Evolutionary conservation across 2,888 invertebrate genomes (phyloP).

Genomic region (Coelogynopora nodosa): DNA sequence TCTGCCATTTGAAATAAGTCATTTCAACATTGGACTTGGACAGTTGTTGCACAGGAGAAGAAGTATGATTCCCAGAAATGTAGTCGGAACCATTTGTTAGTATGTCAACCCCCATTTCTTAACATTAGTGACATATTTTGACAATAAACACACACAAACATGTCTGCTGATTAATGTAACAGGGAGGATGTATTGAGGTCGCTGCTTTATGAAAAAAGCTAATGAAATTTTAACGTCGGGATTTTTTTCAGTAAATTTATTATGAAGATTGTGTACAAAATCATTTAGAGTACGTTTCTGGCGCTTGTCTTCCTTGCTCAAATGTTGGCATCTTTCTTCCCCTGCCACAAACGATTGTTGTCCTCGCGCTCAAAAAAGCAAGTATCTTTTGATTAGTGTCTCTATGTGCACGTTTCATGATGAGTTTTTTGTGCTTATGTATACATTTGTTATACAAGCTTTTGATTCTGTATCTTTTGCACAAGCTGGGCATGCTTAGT

Average conservation of each 20-base stretch:
- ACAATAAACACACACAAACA: not conserved
- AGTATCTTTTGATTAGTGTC: not conserved
- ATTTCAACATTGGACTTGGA: too few species aligned
- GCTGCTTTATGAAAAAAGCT: not conserved
- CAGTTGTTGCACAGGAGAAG: too few species aligned
- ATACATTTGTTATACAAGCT: not conserved
- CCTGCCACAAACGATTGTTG: not conserved
- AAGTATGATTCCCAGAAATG: too few species aligned
- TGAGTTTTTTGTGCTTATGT: not conserved
- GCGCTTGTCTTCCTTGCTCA: not conserved
- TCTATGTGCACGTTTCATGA: not conserved
- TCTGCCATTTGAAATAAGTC: too few species aligned
- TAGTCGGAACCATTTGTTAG: too few species aligned
- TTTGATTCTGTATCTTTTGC: not conserved
- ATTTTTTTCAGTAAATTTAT: not conserved
- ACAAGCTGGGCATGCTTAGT: not conserved
- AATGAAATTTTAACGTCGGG: too few species aligned
- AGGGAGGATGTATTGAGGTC: not conserved
- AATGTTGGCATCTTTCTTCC: not conserved
- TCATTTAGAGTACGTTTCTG: not conserved
- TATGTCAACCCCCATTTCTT: too few species aligned
- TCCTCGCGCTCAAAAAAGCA: not conserved
- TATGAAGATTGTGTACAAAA: not conserved
- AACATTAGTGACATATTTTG: not conserved
- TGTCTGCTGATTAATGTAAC: not conserved